Base-by-base conservation (phyloP, 2,888 invertebrate genomes). In the Pseudococcus jackbeardsleyi region DNA sequence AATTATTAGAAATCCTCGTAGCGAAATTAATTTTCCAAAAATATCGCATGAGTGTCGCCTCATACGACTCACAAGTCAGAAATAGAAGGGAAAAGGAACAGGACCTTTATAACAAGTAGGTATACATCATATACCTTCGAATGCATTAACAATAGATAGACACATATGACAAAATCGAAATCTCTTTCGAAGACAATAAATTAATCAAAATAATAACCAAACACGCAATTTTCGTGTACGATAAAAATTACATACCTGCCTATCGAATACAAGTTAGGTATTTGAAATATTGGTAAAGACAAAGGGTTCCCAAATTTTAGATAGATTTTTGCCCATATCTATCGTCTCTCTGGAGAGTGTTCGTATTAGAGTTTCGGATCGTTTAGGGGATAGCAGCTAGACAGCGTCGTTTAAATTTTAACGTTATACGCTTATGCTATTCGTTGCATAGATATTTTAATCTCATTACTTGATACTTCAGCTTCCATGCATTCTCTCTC, bases 221-320 rank as follows among this genome's bases (percentile, higher is more conserved):
- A 46, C 79, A 82, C 79, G 79, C 79, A 82, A 46, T 42, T 82
- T 82, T 46, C 79, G 46, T 82, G 79, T 46, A 82, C 68, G 26
- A 77, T 39, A 77, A 39, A 77, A 77, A 77, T 77, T 77, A 77
- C 77, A 33, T 77, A 77, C 54, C n/a, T n/a, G n/a, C 22, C n/a
- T 54, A 19, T 15, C 22, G 64, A 42, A 82, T 46, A 82, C 33
- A 19, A 46, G 42, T 17, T 46, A 3, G 26, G 26, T 33, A 9
- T 82, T n/a, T 82, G 79, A 82, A 82, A 82, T 82, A 82, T 82
- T 82, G 79, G 46, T 82, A 82, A 72, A 9, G 64, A 68, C 17
- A 33, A 82, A 82, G 26, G 39, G 39, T 77, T 77, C 39, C 39
- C 19, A 77, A 77, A 77, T 42, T 39, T 82, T 9, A 19, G 46